These are phyloP conservation scores for Falco rusticolus DNA, from an alignment of 2,797 vertebrate species.

Conservation along the genomic window DNA sequence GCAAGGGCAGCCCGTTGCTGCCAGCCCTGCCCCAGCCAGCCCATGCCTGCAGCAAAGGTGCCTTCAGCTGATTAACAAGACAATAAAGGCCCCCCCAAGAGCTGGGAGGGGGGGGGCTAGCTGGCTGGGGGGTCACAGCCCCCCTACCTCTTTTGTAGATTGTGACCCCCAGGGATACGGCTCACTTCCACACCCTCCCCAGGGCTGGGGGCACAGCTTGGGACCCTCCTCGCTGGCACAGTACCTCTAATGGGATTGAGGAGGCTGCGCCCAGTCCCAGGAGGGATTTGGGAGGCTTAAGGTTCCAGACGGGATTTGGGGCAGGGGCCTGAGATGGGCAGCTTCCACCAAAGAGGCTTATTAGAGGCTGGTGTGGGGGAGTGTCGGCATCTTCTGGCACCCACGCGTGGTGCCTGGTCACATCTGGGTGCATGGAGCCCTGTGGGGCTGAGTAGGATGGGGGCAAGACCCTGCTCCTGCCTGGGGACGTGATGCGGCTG, in stretches of 20 bases:
- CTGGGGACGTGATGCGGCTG: accelerated
- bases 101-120: not conserved
- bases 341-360: constrained; percentile 63
- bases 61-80: not conserved
- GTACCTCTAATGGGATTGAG: constrained; percentile 47
- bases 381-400: not conserved
- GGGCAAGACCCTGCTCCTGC: not conserved
- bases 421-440: not conserved
- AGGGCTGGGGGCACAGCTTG: not conserved
- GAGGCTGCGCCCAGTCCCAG: not conserved
- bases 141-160: not conserved
- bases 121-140: too few relatives aligned
- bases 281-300: constrained; percentile 67
- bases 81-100: not conserved
- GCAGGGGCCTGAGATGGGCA: constrained; percentile 7
- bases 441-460: accelerated
- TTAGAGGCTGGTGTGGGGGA: not conserved
- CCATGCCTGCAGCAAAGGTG: not conserved
- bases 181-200: not conserved
- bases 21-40: not conserved
- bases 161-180: not conserved
- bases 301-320: constrained; percentile 67
- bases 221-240: not conserved
- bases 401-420: not conserved
- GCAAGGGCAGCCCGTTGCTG: not conserved